Evolutionary conservation across 2,888 invertebrate genomes (phyloP).

Genomic region (Lissocephala sabroskyi): DNA sequence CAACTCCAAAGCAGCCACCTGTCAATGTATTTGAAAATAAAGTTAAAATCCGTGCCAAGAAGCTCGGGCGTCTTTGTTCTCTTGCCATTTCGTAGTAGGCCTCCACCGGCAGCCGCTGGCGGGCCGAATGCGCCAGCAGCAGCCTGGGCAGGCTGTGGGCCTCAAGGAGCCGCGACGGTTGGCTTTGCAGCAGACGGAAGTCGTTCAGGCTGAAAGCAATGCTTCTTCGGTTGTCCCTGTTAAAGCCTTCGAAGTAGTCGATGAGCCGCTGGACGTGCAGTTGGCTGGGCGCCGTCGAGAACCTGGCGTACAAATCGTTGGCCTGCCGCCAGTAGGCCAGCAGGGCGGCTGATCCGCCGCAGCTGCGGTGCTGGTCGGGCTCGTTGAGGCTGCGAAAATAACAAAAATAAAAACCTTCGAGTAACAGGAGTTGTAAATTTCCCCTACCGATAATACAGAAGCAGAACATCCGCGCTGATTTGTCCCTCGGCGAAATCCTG

Average conservation of each 20-base stretch:
- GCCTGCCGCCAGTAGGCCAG: constrained; percentile 31
- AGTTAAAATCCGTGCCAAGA: too few relatives aligned
- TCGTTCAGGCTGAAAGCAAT: neutral
- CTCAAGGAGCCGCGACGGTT: constrained; percentile 25
- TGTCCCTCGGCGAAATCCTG: constrained; percentile 29
- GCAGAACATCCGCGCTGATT: constrained; percentile 42
- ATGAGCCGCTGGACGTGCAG: constrained; percentile 38
- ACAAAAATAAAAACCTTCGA: too few relatives aligned
- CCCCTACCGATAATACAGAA: constrained; percentile 38
- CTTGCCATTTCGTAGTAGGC: constrained; percentile 49
- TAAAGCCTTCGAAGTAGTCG: constrained; percentile 31
- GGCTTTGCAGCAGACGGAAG: constrained; percentile 10
- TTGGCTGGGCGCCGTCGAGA: constrained; percentile 33
- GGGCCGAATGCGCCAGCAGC: too few relatives aligned
- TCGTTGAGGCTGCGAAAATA: constrained; percentile 29
- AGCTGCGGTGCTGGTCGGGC: constrained; percentile 9
- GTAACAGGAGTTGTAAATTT: too few relatives aligned
- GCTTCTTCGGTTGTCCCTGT: too few relatives aligned
- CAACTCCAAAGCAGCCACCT: constrained; percentile 31
- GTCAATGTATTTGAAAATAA: neutral
- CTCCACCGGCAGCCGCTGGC: too few relatives aligned
- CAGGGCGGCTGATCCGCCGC: constrained; percentile 14
- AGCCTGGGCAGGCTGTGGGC: too few relatives aligned
- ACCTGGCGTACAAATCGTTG: constrained; percentile 35
- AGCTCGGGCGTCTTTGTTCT: neutral